Evolutionary conservation across 2,797 vertebrate genomes (phyloP).

Genomic region (Myoxocephalus aenaeus): DNA sequence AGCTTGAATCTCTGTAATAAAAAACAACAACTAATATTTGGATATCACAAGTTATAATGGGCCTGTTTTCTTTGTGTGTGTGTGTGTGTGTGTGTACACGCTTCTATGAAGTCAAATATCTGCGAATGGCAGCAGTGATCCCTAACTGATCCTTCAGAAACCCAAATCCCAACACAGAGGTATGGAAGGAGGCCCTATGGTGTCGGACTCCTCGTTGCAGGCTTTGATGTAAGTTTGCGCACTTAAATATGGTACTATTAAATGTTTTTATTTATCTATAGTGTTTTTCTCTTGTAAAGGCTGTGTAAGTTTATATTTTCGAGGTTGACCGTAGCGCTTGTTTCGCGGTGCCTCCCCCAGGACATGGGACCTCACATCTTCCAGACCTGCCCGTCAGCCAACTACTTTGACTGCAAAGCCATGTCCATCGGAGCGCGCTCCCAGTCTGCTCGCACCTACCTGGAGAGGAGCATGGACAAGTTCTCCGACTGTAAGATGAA

Average conservation of each 20-base stretch:
- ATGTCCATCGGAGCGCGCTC: conserved; percentile 99
- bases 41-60: background rate
- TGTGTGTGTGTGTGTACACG: background rate
- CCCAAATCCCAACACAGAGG: conserved; percentile 97
- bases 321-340: background rate
- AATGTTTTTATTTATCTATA: background rate
- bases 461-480: conserved; percentile 94
- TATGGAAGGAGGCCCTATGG: conserved; percentile 97
- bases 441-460: conserved; percentile 96
- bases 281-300: background rate
- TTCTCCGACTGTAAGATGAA: conserved; percentile 91
- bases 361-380: conserved; percentile 99
- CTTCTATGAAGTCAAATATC: background rate
- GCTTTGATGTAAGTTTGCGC: conserved; percentile 91
- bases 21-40: no score
- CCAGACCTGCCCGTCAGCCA: conserved; percentile 97
- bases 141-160: conserved; percentile 85
- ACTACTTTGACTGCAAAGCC: conserved; percentile 98
- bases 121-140: conserved; percentile 1
- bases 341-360: conserved; percentile 69
- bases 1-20: background rate
- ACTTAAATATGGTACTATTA: background rate
- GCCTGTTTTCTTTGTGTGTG: background rate
- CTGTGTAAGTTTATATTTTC: rapidly evolving
- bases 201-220: conserved; percentile 96